phyloP scores from a whole-genome alignment of 2,888 invertebrate genomes.

The Nymphalis polychloros region DNA sequence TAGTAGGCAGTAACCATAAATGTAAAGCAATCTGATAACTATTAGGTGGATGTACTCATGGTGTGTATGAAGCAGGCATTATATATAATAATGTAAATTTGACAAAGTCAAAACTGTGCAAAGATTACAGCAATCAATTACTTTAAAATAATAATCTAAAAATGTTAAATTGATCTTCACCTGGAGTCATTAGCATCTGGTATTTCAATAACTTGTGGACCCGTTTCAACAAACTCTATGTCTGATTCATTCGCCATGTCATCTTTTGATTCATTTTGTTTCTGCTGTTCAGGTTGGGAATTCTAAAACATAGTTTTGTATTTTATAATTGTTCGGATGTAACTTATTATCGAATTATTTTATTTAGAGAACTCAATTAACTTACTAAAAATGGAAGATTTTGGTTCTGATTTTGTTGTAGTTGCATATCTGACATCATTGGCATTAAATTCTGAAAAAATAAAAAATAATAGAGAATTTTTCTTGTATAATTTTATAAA shows the following conservation, averaged over 20 bases:
- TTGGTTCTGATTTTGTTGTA: slow-evolving; percentile 68
- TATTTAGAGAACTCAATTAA: slow-evolving; percentile 24
- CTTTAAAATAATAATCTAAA: background rate
- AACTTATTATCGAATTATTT: background rate
- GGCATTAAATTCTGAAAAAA: slow-evolving; percentile 75
- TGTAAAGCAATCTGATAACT: no score
- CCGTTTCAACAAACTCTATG: slow-evolving; percentile 84
- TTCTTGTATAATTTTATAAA: no score
- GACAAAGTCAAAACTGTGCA: no score
- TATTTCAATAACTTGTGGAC: slow-evolving; percentile 85
- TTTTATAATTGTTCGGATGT: background rate
- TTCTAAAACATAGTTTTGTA: slow-evolving; percentile 46
- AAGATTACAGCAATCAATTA: no score
- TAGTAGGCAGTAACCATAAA: no score
- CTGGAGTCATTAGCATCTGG: slow-evolving; percentile 79
- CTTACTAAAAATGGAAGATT: slow-evolving; percentile 67
- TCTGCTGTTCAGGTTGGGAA: slow-evolving; percentile 61
- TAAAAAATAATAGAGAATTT: no score
- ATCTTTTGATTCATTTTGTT: slow-evolving; percentile 63
- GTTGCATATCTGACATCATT: slow-evolving; percentile 73
- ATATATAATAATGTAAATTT: no score
- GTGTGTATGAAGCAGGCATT: no score
- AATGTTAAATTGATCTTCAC: slow-evolving; percentile 45
- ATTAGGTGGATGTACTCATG: no score
- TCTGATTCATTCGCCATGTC: slow-evolving; percentile 83